Evolutionary conservation across 2,888 invertebrate species (phyloP).

Genomic region (Synergus itoensis): DNA sequence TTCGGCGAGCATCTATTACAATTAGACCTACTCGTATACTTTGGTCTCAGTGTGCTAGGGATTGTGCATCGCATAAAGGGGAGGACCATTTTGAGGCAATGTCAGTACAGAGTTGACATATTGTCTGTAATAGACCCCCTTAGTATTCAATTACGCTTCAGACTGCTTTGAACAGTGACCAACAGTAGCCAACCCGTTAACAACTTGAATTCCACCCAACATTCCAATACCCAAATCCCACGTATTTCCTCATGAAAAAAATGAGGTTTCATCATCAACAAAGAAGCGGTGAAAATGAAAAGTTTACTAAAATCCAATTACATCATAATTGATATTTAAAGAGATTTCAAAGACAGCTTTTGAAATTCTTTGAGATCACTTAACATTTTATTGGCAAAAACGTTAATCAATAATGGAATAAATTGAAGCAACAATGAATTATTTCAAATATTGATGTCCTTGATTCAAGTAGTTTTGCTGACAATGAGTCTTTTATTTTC

Average conservation of each 20-base stretch:
- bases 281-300: not conserved
- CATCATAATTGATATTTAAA: not conserved
- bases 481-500: no score
- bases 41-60: conserved; percentile 3
- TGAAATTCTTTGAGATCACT: no score
- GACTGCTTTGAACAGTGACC: conserved; percentile 48
- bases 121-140: conserved; percentile 57
- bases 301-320: not conserved
- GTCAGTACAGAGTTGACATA: conserved; percentile 37
- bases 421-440: no score
- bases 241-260: not conserved
- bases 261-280: not conserved
- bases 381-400: no score
- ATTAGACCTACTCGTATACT: conserved; percentile 3
- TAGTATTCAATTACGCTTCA: conserved; percentile 56
- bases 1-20: conserved; percentile 52
- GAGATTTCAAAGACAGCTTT: not conserved
- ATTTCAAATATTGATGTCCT: no score
- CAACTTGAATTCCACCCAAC: conserved; percentile 1
- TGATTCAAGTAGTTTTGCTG: no score
- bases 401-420: no score
- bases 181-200: conserved; percentile 27
- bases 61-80: conserved; percentile 56
- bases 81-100: conserved; percentile 52
- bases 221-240: not conserved